Base-by-base conservation (phyloP, 1,140 invertebrate species). In the Trachymyrmex septentrionalis region DNA sequence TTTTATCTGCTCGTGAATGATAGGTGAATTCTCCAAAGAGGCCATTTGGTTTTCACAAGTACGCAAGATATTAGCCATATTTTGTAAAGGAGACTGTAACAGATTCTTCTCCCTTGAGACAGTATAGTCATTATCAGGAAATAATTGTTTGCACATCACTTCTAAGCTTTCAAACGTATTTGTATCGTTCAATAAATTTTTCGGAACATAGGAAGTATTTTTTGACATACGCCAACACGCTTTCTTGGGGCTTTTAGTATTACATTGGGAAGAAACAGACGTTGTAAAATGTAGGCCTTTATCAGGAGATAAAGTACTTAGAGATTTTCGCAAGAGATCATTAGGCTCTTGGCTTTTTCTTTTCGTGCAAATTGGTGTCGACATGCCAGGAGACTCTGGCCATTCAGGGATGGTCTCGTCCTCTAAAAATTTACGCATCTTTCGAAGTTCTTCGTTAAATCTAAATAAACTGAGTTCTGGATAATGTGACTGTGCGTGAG, bases 371-470 rank as follows among this genome's bases (percentile, higher is more conserved):
- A 16, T 14, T 59, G 59, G 1, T 16, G 24, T 77, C 9, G 30
- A 66, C 12, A 66, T 63, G 12, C 19, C n/a, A 16, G 88, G 71
- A 61, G 91, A 92, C 44, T 72, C 59, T 19, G 82, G 69, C 88
- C 81, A 90, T 48, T 92, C 91, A n/a, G 93, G 93, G 72, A 85
- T 77, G 34, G 94, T 92, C 72, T 95, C 94, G 82, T 95, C 93
- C 66, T 94, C 93, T 66, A 95, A 93, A 48, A 92, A 94, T 89
- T 94, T 95, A 57, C 93, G 93, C 7, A 94, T 73, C 85, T 93
- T 94, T 1, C 90, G 67, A 80, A 95, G 93, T 82, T 94, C 93
- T n/a, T 86, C 88, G 19, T 92, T 93, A 57, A 95, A 92, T 88
- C 92, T 92, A 38, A 89, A 86, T 10, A 94, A 80, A 89, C 93